Conservation (phyloP, 2,888 invertebrate species). For the Coremacera marginata region DNA sequence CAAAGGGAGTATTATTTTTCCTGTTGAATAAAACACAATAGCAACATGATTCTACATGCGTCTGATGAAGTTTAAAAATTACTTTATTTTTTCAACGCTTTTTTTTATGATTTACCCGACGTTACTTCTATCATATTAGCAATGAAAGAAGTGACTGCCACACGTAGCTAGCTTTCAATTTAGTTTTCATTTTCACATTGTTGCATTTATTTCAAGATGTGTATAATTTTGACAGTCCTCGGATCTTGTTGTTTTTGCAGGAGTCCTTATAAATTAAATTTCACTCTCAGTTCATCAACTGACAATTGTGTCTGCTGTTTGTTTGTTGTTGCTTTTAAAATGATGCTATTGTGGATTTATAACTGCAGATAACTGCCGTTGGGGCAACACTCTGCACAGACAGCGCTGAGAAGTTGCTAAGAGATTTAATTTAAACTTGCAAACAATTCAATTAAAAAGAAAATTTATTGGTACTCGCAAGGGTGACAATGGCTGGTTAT, state of each 20-base stretch:
- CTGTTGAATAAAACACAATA: background rate
- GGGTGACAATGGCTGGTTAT: no score
- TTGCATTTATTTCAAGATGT: background rate
- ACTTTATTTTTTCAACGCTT: background rate
- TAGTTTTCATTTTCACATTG: conserved; percentile 9
- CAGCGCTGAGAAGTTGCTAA: background rate
- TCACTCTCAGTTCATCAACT: conserved; percentile 14
- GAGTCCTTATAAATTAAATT: conserved; percentile 24
- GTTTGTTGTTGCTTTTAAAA: background rate
- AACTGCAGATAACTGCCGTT: background rate
- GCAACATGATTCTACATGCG: background rate
- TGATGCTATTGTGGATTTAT: background rate
- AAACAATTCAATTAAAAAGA: conserved; percentile 14
- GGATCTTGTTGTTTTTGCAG: background rate
- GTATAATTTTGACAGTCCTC: background rate
- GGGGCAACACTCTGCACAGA: background rate
- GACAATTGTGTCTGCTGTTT: background rate
- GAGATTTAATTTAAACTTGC: conserved; percentile 14
- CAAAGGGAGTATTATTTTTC: background rate
- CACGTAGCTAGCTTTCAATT: background rate
- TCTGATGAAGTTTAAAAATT: conserved; percentile 23
- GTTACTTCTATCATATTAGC: background rate
- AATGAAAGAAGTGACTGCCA: background rate
- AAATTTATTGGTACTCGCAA: background rate
- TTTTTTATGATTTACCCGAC: background rate